Evolutionary conservation across 2,888 invertebrate species (phyloP).

Genomic region (Metellina segmentata): DNA sequence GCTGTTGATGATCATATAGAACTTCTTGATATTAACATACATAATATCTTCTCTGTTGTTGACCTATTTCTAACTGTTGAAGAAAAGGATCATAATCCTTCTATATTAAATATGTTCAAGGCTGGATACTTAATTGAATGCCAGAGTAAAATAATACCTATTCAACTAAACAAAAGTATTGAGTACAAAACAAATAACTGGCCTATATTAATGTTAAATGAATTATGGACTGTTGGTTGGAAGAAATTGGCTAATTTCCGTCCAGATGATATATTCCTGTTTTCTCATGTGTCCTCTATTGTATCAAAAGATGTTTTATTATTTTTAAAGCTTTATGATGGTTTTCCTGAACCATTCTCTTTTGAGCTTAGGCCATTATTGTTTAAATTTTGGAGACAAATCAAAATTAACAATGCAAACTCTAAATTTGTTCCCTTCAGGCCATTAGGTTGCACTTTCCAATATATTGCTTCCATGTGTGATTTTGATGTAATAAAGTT

Average conservation of each 20-base stretch:
- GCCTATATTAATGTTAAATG: slow-evolving; percentile 35
- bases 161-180: slow-evolving; percentile 39
- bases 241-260: slow-evolving; percentile 75
- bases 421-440: slow-evolving; percentile 51
- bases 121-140: slow-evolving; percentile 62
- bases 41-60: slow-evolving; percentile 41
- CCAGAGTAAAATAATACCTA: slow-evolving; percentile 71
- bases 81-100: slow-evolving; percentile 38
- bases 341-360: slow-evolving; percentile 84
- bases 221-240: slow-evolving; percentile 66
- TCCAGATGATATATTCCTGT: slow-evolving; percentile 77
- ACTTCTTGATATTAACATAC: slow-evolving; percentile 59
- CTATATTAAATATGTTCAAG: slow-evolving; percentile 53
- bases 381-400: slow-evolving; percentile 59
- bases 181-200: not conserved
- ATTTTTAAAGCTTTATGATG: slow-evolving; percentile 86
- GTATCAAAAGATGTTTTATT: slow-evolving; percentile 85
- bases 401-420: slow-evolving; percentile 32
- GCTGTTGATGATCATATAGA: slow-evolving; percentile 59
- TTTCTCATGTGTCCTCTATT: slow-evolving; percentile 80
- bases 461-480: slow-evolving; percentile 66
- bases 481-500: slow-evolving; percentile 47
- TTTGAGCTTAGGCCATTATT: slow-evolving; percentile 67
- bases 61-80: slow-evolving; percentile 67
- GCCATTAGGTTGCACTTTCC: slow-evolving; percentile 68